Evolutionary conservation across 2,113 vertebrate genomes (phyloP), one percentile per base, ranked within the genome.

Genomic region (Corydoras maculifer): DNA sequence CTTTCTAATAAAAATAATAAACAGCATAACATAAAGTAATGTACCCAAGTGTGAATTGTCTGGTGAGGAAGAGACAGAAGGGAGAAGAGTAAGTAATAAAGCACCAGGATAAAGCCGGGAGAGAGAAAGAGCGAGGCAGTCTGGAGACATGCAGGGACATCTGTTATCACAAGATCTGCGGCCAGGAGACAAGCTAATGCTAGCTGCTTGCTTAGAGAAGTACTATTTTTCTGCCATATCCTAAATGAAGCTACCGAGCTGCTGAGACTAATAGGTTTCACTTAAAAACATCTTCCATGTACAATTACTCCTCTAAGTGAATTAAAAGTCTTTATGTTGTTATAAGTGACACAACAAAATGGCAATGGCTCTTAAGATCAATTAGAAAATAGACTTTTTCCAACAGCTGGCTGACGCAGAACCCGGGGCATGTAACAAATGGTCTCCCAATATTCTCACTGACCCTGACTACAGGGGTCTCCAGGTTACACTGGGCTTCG

Each of bases 141-240:
- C 65, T 55, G 69, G 64, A 72, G 68, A 18, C 61, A 73, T 66
- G 69, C 72, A 63, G 68, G 72, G 72, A 74, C 72, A 74, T 74
- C 72, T 68, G 72, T 74, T 74, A 49, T 74, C 72, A 62, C 72
- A 68, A 58, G 32, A 74, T 68, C 58, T 25, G 13, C 12, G 65
- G 68, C 58, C 65, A 68, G 72, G 50, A 62, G 65, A 62, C 35
- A 31, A 62, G 58, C 58, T 57, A 57, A 54, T 31, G 58, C 51
- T 48, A 68, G 55, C 50, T 15, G 51, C 57, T 66, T 43, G 15
- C 48, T 73, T 43, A 67, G 49, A 68, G 49, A 15, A 68, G 65
- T 2, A 25, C 2, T 8, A 11, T 68, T 62, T 50, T 66, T 12
- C 64, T 43, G 15, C 9, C 55, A 31, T 49, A 63, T 14, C 7